A percentile compares a stretch with the other conserved stretches of the same genome.
phyloP scores from a whole-genome alignment of 2,113 vertebrate species.

The Stictonetta naevosa region DNA sequence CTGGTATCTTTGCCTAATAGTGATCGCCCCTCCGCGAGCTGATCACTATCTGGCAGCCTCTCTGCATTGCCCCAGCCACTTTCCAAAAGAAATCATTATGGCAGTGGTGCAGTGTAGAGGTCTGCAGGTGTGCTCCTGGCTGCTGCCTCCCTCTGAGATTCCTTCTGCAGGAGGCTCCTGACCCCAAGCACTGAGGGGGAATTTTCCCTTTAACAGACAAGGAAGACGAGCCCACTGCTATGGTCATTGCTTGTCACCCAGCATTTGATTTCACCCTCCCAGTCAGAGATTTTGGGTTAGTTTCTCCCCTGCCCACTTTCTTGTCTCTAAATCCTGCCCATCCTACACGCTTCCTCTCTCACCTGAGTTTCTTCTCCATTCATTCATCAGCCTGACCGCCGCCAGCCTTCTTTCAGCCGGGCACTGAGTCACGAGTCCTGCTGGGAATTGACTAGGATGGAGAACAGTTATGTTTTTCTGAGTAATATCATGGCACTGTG shows the following conservation, averaged over 20 bases:
- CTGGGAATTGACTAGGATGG: background rate
- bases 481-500: background rate
- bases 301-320: background rate
- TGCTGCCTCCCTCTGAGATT: background rate
- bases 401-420: background rate
- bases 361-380: background rate
- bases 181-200: fast-evolving
- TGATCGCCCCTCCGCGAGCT: conserved; percentile 28
- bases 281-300: background rate
- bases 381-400: background rate
- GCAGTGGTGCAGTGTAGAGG: background rate
- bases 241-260: background rate
- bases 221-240: background rate
- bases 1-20: conserved; percentile 54
- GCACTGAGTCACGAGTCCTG: background rate
- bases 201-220: background rate
- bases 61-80: conserved; percentile 33
- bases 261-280: background rate
- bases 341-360: background rate
- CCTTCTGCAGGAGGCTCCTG: fast-evolving
- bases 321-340: background rate
- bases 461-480: background rate
- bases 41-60: conserved; percentile 63
- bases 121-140: background rate
- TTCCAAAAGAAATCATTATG: conserved; percentile 71